phyloP scores from a whole-genome alignment of 2,888 invertebrate genomes.

The Drosophila monieri region DNA sequence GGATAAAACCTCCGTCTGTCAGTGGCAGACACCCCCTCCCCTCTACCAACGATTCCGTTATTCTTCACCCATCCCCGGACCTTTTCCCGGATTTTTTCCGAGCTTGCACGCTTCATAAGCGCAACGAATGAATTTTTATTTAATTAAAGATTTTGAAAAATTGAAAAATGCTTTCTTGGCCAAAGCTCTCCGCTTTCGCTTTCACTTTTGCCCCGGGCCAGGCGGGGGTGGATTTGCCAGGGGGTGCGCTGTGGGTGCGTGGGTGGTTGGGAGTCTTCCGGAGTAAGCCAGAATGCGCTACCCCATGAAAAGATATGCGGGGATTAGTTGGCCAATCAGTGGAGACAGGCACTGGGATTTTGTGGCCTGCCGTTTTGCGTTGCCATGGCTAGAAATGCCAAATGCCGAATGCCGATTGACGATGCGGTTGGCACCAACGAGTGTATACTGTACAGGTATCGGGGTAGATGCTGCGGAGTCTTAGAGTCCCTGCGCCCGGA shows the following conservation, averaged over 20 bases:
- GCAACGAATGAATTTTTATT: constrained; percentile 83
- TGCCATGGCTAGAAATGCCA: constrained; percentile 69
- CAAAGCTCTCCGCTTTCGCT: constrained; percentile 27
- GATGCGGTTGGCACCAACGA: constrained; percentile 14
- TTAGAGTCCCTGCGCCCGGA: no score
- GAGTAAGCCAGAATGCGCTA: constrained; percentile 13
- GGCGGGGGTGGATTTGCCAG: not conserved
- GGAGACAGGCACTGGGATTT: constrained; percentile 62
- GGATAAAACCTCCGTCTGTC: constrained; percentile 38
- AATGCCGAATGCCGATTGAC: constrained; percentile 46
- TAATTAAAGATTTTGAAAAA: constrained; percentile 79
- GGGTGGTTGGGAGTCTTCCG: not conserved
- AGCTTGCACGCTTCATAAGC: constrained; percentile 76
- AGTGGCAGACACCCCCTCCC: constrained; percentile 34
- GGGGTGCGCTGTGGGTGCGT: not conserved
- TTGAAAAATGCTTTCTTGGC: constrained; percentile 59
- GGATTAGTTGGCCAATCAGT: constrained; percentile 72
- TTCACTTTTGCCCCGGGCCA: constrained; percentile 13
- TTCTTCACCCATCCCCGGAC: constrained; percentile 15
- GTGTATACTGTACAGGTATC: constrained; percentile 3
- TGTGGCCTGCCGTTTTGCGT: constrained; percentile 45
- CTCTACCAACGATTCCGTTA: no score
- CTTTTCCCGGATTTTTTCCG: constrained; percentile 16
- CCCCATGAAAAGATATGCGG: constrained; percentile 25
- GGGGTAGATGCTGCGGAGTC: not conserved